Base-by-base conservation (phyloP, 2,113 vertebrate species). In the Podiceps cristatus region DNA sequence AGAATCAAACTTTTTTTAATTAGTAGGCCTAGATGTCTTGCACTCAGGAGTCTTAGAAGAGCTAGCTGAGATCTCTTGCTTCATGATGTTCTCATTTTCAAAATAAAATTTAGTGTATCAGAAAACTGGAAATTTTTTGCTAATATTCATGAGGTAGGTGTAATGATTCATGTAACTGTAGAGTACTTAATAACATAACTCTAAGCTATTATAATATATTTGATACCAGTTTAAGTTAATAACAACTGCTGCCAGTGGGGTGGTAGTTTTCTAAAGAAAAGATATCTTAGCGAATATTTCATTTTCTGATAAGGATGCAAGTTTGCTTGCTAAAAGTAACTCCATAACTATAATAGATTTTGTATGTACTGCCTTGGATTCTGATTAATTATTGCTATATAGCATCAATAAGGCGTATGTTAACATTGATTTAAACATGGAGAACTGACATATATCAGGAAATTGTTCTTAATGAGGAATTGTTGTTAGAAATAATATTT, bases 381-480 rank as follows among this genome's bases (percentile, higher is more conserved):
- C 79, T 96, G 67, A 92, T 92, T 90, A 92, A 90, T 95, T 91
- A 77, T 60, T 50, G 35, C 18, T 76, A 6, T n/a, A 52, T n/a
- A 85, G 19, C 53, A 90, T 82, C 84, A 95, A 88, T 90, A 88
- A 92, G 88, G 29, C 53, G 76, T 2, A 3, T 75, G 29, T 66
- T 95, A 88, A 72, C 67, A 96, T 53, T 85, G 66, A 93, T 91
- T 96, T 82, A 85, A 85, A 78, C 22, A 33, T 31, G 14, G 35
- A 84, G 23, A 27, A 66, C 35, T 93, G 69, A 53, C 62, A 53
- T 27, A 60, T 50, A 10, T 90, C 53, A 73, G 59, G 58, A 91
- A 76, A 58, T 66, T 9, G 0, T 66, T 88, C 52, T 52, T 81
- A 71, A 74, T 89, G 67, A 80, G 24, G 10, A 93, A 76, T 18